phyloP scores from a whole-genome alignment of 2,113 vertebrate genomes.

The Uria lomvia region DNA sequence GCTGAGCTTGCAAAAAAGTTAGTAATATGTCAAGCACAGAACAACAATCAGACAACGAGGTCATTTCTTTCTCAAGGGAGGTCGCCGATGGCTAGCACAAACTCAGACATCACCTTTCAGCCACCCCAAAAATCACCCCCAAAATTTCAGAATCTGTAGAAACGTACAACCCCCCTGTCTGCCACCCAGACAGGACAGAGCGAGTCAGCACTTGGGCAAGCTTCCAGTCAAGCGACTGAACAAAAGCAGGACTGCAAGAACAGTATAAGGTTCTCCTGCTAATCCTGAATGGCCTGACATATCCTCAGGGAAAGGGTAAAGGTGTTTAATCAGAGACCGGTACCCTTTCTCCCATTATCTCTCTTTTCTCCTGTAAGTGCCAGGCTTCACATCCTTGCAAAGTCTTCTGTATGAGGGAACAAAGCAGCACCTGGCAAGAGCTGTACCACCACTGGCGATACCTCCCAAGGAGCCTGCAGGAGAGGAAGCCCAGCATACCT shows the following conservation, averaged over 20 bases:
- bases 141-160: accelerated
- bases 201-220: accelerated
- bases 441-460: neutral
- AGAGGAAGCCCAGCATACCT: neutral
- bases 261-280: neutral
- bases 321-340: neutral
- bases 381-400: neutral
- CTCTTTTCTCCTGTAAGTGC: neutral
- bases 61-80: neutral
- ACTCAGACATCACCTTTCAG: neutral
- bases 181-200: accelerated
- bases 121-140: neutral
- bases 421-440: accelerated
- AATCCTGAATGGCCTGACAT: neutral
- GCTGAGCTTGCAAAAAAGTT: neutral
- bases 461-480: accelerated
- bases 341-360: neutral
- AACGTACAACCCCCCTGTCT: neutral
- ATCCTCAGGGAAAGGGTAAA: neutral
- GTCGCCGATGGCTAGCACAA: neutral
- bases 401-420: accelerated
- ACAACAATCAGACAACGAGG: neutral
- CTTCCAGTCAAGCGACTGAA: neutral
- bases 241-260: neutral
- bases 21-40: neutral